Evolutionary conservation across 2,888 invertebrate genomes (phyloP).

Genomic region (Lamellibrachia satsuma): DNA sequence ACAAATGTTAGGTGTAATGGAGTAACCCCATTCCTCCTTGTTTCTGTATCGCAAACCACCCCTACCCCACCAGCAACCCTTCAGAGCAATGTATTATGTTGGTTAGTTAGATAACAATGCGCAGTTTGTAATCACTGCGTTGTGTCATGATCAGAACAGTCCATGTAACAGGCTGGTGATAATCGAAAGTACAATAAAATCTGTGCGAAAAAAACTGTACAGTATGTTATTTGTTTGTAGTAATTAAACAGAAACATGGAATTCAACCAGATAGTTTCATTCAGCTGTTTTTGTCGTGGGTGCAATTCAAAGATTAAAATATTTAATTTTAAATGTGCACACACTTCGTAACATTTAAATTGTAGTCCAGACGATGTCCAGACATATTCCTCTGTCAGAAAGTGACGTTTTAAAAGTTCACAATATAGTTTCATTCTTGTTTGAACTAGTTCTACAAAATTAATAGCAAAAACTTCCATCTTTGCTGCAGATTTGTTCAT

Average conservation of each 20-base stretch:
- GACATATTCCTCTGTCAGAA: no score
- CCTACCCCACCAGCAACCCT: no score
- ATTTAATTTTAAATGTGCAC: no score
- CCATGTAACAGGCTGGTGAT: background rate
- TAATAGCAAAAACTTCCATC: no score
- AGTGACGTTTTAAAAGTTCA: no score
- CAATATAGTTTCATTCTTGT: no score
- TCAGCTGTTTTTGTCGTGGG: background rate
- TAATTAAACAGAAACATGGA: background rate
- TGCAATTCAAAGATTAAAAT: background rate
- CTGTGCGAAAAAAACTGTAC: background rate
- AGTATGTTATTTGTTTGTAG: background rate
- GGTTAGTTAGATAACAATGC: background rate
- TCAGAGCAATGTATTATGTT: background rate
- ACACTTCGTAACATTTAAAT: no score
- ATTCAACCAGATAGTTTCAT: background rate
- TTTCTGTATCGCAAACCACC: no score
- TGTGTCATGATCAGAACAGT: background rate
- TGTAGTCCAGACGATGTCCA: no score
- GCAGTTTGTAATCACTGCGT: background rate
- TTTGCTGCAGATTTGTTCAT: no score
- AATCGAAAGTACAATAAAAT: background rate
- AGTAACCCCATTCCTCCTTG: background rate
- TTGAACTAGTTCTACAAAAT: no score
- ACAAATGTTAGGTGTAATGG: background rate